Evolutionary conservation across 2,888 invertebrate species (phyloP).

Genomic region (Drosophila tanythrix): DNA sequence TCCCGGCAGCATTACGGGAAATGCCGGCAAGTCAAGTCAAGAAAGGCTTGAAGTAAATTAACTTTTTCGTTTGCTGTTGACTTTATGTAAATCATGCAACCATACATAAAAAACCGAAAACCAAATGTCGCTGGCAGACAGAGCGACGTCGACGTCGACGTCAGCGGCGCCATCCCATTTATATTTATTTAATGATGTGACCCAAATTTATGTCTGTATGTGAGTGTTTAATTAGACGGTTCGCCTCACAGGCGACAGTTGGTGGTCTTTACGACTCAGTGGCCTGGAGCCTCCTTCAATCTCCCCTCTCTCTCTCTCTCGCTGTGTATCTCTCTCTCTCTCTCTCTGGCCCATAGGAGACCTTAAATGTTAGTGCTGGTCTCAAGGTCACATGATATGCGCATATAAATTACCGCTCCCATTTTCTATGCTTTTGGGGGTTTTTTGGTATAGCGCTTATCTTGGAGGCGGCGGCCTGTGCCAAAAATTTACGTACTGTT

Average conservation of each 20-base stretch:
- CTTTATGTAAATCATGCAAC: constrained; percentile 77
- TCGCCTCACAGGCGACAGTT: constrained; percentile 73
- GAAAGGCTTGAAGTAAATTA: constrained; percentile 79
- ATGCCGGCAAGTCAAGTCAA: constrained; percentile 45
- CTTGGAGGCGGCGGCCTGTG: constrained; percentile 61
- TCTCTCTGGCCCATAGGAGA: constrained; percentile 9
- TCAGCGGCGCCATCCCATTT: constrained; percentile 59
- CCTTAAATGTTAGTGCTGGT: constrained; percentile 59
- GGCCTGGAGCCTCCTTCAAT: constrained; percentile 12
- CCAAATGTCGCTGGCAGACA: constrained; percentile 57
- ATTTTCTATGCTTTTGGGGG: constrained; percentile 18
- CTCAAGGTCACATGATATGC: constrained; percentile 78
- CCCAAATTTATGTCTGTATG: constrained; percentile 79
- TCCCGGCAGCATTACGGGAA: constrained; percentile 35
- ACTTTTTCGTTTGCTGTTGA: constrained; percentile 67
- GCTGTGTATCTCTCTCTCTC: neutral
- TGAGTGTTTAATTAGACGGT: constrained; percentile 78
- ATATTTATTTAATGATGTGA: constrained; percentile 82
- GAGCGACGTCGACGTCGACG: constrained; percentile 1
- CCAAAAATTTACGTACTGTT: constrained; percentile 80
- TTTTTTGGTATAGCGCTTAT: constrained; percentile 51
- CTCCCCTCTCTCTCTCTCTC: neutral
- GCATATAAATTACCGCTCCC: constrained; percentile 61
- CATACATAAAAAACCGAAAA: constrained; percentile 12
- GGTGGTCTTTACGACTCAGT: constrained; percentile 73